Evolutionary conservation across 2,113 vertebrate genomes (phyloP).

Genomic region (Salvelinus namaycush): DNA sequence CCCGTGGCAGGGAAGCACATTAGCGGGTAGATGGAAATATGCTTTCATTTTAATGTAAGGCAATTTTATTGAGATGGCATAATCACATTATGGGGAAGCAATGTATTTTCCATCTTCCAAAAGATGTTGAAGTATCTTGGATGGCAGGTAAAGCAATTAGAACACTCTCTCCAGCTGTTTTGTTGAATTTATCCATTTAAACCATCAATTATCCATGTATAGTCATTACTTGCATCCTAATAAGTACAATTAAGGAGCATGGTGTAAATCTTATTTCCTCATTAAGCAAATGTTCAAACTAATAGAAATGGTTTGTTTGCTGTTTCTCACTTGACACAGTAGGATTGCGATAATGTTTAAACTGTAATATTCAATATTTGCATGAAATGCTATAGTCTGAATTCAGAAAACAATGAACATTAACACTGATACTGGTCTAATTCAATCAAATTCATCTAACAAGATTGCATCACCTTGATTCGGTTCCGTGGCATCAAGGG

Average conservation of each 20-base stretch:
- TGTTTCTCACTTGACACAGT: not conserved
- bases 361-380: too few relatives aligned
- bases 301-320: not conserved
- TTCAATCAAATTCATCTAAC: not conserved
- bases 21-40: not conserved
- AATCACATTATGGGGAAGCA: not conserved
- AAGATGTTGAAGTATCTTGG: not conserved
- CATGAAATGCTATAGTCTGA: too few relatives aligned
- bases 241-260: not conserved
- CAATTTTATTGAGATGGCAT: not conserved
- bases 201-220: not conserved
- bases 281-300: not conserved
- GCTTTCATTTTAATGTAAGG: not conserved
- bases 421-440: not conserved
- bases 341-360: not conserved
- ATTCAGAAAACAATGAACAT: too few relatives aligned
- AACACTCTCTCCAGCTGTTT: not conserved
- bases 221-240: not conserved
- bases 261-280: not conserved
- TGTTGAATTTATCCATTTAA: not conserved
- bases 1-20: not conserved
- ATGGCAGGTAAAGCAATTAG: constrained; percentile 4
- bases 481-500: constrained; percentile 30
- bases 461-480: constrained; percentile 51
- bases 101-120: not conserved